These are phyloP conservation scores for Griposia aprilina DNA, from an alignment of 2,888 invertebrate genomes.

Conservation along the genomic window DNA sequence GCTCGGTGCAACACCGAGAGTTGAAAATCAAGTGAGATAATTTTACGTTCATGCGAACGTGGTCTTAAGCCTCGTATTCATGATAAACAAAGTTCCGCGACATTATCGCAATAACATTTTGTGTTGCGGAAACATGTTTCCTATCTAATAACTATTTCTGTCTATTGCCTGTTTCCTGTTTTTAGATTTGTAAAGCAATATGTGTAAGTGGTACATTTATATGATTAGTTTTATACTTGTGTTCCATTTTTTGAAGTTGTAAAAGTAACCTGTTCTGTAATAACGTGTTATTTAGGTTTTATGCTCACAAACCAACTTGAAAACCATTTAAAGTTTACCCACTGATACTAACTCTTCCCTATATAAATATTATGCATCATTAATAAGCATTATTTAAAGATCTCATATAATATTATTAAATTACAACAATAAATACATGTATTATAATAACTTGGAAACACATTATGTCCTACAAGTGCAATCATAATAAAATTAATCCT, in stretches of 20 bases:
- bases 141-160: neutral
- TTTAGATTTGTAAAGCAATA: no score
- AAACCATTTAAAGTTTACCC: constrained; percentile 6
- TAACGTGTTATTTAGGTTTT: neutral
- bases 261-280: neutral
- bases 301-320: neutral
- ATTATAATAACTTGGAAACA: constrained; percentile 32
- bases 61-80: neutral
- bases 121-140: neutral
- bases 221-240: neutral
- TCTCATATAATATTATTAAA: constrained; percentile 42
- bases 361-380: constrained; percentile 22
- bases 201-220: no score
- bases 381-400: constrained; percentile 40
- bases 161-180: neutral
- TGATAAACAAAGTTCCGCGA: neutral
- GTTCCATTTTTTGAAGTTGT: neutral
- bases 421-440: constrained; percentile 41
- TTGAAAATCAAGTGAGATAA: no score
- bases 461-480: constrained; percentile 9
- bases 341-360: neutral
- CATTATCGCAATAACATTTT: neutral
- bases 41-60: no score
- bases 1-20: no score
- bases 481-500: neutral